phyloP scores from a whole-genome alignment of 2,888 invertebrate genomes.

The Piscicola geometra region DNA sequence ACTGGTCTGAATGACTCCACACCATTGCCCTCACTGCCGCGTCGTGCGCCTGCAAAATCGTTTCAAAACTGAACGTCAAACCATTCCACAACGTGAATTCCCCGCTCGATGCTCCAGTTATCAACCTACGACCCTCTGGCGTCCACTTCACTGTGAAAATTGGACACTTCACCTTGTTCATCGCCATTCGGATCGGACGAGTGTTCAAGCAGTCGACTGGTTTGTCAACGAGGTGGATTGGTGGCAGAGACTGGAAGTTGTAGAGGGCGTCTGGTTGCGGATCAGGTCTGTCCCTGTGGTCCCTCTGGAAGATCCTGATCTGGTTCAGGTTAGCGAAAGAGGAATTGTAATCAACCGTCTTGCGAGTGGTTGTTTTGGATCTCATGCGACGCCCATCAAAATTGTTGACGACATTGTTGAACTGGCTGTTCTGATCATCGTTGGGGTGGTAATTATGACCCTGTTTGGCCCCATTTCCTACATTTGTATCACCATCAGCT shows the following conservation, averaged over 20 bases:
- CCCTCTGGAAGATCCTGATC: slow-evolving; percentile 91
- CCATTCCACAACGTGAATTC: slow-evolving; percentile 99
- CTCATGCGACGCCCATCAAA: slow-evolving; percentile 84
- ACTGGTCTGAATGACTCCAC: slow-evolving; percentile 97
- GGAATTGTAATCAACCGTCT: slow-evolving; percentile 96
- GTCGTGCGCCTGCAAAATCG: slow-evolving; percentile 99
- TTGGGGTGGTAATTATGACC: not conserved
- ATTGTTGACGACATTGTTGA: not conserved
- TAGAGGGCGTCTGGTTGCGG: slow-evolving; percentile 93
- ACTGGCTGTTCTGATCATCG: not conserved
- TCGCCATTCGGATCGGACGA: slow-evolving; percentile 95
- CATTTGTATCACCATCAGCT: not conserved
- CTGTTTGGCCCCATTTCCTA: not conserved
- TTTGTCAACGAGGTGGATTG: slow-evolving; percentile 86
- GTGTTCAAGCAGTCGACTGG: slow-evolving; percentile 81
- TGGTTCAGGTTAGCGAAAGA: slow-evolving; percentile 72
- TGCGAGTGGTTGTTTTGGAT: slow-evolving; percentile 85
- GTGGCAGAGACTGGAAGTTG: slow-evolving; percentile 71
- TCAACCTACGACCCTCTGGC: slow-evolving; percentile 91
- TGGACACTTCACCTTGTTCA: slow-evolving; percentile 98
- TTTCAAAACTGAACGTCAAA: slow-evolving; percentile 99
- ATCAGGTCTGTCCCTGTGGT: slow-evolving; percentile 78
- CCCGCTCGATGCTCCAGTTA: slow-evolving; percentile 97
- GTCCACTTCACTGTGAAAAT: slow-evolving; percentile 84
- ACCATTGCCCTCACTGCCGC: slow-evolving; percentile 98